Evolutionary conservation across 2,797 vertebrate genomes (phyloP).

Genomic region (Morelia viridis): DNA sequence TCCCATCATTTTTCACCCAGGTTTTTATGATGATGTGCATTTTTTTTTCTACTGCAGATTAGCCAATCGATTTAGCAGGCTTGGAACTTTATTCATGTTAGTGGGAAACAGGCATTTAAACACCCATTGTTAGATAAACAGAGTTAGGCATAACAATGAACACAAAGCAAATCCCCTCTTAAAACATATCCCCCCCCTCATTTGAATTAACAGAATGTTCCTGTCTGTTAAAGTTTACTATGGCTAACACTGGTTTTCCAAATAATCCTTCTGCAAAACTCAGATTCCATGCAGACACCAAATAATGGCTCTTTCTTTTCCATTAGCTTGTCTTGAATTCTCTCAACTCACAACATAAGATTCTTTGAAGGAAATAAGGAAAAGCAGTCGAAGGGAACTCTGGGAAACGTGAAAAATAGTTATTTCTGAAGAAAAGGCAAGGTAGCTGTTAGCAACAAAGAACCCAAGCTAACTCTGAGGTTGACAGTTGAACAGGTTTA

Average conservation of each 20-base stretch:
- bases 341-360: not conserved
- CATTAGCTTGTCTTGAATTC: slow-evolving; percentile 5
- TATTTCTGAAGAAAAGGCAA: slow-evolving; percentile 13
- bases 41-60: not conserved
- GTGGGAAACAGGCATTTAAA: not conserved
- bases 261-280: too few species aligned
- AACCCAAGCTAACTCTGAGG: slow-evolving; percentile 1
- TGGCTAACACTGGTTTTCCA: not conserved
- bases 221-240: not conserved
- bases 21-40: not conserved
- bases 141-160: not conserved
- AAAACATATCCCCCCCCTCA: not conserved
- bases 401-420: not conserved
- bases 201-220: not conserved
- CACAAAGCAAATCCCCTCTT: not conserved
- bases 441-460: not conserved
- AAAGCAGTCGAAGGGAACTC: not conserved
- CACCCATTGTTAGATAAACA: not conserved
- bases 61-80: not conserved
- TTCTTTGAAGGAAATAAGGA: not conserved
- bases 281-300: not conserved
- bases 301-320: not conserved
- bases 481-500: slow-evolving; percentile 19
- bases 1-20: not conserved
- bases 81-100: not conserved